Percentiles rank a stretch among this genome's conserved stretches.
Conservation (phyloP, 2,113 vertebrate genomes). For the Chionodraco myersi region DNA sequence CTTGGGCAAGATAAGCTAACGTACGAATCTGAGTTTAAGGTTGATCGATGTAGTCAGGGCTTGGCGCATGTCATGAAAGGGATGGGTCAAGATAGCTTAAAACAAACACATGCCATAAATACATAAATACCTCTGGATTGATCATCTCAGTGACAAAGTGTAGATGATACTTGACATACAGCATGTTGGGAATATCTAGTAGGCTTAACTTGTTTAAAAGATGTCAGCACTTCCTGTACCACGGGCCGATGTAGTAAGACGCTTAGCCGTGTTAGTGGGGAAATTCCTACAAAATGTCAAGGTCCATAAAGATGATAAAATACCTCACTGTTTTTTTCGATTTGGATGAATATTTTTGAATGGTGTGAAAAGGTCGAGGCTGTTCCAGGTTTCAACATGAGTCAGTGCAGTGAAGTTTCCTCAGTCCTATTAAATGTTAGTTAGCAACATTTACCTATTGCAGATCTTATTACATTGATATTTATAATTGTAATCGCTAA, state of each 20-base stretch:
- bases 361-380: neutral
- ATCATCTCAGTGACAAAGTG: neutral
- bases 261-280: neutral
- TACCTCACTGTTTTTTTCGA: too few species aligned
- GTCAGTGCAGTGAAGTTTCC: neutral
- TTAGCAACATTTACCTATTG: neutral
- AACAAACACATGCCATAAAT: neutral
- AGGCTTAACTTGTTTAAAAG: neutral
- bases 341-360: too few species aligned
- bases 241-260: too few species aligned
- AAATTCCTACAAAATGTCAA: neutral
- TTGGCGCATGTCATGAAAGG: neutral
- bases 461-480: neutral
- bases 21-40: slow-evolving; percentile 13
- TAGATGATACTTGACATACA: neutral
- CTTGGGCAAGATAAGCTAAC: too few species aligned
- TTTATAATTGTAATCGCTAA: neutral
- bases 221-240: neutral
- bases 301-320: too few species aligned
- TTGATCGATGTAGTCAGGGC: neutral
- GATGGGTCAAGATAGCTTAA: neutral
- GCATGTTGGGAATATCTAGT: neutral
- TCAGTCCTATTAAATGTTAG: neutral
- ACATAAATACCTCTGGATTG: neutral
- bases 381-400: neutral